phyloP scores from a whole-genome alignment of 1,140 invertebrate species.

The Aphelenchoides fujianensis region DNA sequence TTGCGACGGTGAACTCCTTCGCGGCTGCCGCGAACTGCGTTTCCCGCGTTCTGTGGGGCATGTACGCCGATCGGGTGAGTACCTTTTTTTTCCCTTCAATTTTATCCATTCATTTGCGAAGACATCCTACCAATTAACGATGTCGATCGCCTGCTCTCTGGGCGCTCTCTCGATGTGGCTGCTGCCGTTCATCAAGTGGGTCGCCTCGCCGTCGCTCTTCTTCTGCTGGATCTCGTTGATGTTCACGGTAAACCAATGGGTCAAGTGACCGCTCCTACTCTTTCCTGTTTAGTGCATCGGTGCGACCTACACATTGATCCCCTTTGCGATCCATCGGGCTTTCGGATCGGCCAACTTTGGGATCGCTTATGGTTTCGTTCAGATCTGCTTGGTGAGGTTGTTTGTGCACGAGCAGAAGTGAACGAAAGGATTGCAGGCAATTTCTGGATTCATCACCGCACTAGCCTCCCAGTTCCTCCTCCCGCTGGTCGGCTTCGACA shows the following conservation, averaged over 20 bases:
- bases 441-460: slow-evolving; percentile 39
- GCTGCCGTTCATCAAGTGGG: slow-evolving; percentile 30
- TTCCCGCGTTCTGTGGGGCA: slow-evolving; percentile 49
- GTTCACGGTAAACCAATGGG: slow-evolving; percentile 16
- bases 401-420: too few relatives aligned
- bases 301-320: slow-evolving; percentile 44
- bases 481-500: slow-evolving; percentile 32
- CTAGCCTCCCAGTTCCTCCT: slow-evolving; percentile 43
- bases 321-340: slow-evolving; percentile 40
- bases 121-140: slow-evolving; percentile 45
- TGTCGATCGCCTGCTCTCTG: slow-evolving; percentile 43
- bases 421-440: too few relatives aligned
- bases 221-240: slow-evolving; percentile 26
- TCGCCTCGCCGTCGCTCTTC: slow-evolving; percentile 26
- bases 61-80: slow-evolving; percentile 41
- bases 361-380: slow-evolving; percentile 43
- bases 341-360: slow-evolving; percentile 46
- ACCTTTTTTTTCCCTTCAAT: slow-evolving; percentile 5
- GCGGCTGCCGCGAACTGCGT: slow-evolving; percentile 48
- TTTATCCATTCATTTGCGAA: slow-evolving; percentile 22
- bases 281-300: too few relatives aligned
- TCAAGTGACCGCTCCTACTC: too few relatives aligned
- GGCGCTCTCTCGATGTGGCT: slow-evolving; percentile 48
- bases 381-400: slow-evolving; percentile 44
- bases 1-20: slow-evolving; percentile 54